phyloP scores from a whole-genome alignment of 2,113 vertebrate species.

The Lepus europaeus region DNA sequence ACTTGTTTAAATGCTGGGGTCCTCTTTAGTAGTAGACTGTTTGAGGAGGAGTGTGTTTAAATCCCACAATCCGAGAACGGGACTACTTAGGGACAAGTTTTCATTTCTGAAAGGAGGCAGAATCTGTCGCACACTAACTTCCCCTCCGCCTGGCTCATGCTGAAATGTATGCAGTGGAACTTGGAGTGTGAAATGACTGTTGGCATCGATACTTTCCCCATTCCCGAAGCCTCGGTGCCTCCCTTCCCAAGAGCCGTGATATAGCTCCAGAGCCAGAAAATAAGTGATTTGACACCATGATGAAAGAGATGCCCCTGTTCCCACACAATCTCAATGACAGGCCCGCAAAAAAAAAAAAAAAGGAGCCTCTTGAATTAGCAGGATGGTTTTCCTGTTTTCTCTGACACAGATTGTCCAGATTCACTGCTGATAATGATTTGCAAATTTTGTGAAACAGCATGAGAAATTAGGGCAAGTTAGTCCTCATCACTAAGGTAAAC shows the following conservation, averaged over 20 bases:
- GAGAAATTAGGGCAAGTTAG: neutral
- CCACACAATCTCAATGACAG: no score
- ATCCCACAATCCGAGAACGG: neutral
- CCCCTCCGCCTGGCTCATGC: accelerated
- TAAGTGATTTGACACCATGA: neutral
- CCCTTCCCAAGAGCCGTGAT: neutral
- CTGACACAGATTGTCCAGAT: neutral
- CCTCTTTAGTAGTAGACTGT: neutral
- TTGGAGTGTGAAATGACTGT: neutral
- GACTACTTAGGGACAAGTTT: neutral
- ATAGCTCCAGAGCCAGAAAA: neutral
- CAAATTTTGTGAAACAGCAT: neutral
- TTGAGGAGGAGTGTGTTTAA: neutral
- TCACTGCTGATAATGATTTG: neutral
- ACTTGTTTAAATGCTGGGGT: neutral
- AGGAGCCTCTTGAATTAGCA: neutral
- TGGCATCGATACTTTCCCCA: accelerated
- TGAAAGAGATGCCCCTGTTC: neutral
- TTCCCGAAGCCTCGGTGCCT: neutral
- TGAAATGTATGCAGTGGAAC: neutral
- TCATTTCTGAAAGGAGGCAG: neutral
- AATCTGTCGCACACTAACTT: neutral
- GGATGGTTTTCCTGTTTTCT: neutral
- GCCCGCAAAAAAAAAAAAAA: neutral
- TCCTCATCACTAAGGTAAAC: neutral